These are phyloP conservation scores for Siderastrea siderea DNA, from an alignment of 92 coral and sea anemone genomes.

Conservation along the genomic window DNA sequence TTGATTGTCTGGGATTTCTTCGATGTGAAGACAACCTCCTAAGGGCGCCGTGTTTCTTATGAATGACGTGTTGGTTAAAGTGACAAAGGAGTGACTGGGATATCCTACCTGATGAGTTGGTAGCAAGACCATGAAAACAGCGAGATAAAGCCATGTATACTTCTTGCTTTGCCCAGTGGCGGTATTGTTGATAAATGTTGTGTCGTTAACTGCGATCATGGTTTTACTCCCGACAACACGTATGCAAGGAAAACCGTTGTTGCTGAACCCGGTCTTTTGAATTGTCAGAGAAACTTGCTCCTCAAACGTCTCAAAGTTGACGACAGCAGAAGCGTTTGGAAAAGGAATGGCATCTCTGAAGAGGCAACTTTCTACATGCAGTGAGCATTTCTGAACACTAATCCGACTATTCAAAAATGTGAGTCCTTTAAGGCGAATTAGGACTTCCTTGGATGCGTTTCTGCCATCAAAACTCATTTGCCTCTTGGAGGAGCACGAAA, in stretches of 20 bases:
- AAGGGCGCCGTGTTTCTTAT: neutral
- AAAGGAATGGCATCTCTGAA: conserved; percentile 8
- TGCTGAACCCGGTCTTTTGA: neutral
- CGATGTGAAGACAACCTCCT: conserved; percentile 15
- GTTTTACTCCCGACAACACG: conserved; percentile 9
- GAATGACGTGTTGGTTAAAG: conserved; percentile 1
- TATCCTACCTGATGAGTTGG: neutral
- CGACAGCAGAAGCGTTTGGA: conserved; percentile 19
- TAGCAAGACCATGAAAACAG: conserved; percentile 12
- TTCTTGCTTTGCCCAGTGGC: neutral
- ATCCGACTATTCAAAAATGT: neutral
- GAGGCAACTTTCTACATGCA: neutral
- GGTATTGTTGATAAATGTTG: neutral
- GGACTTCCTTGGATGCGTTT: neutral
- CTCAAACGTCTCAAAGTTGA: conserved; percentile 2
- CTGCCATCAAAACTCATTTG: conserved; percentile 24
- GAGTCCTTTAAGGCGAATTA: neutral
- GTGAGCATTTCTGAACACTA: conserved; percentile 2
- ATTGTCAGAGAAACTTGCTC: conserved; percentile 8
- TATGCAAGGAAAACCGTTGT: conserved; percentile 14
- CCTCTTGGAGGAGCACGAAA: conserved; percentile 1
- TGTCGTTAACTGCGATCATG: neutral
- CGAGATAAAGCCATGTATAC: neutral
- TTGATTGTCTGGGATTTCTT: neutral
- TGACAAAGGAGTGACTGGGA: neutral